Evolutionary conservation across 2,113 vertebrate species (phyloP), one percentile per base, ranked within the genome.

Genomic region (Perca flavescens): DNA sequence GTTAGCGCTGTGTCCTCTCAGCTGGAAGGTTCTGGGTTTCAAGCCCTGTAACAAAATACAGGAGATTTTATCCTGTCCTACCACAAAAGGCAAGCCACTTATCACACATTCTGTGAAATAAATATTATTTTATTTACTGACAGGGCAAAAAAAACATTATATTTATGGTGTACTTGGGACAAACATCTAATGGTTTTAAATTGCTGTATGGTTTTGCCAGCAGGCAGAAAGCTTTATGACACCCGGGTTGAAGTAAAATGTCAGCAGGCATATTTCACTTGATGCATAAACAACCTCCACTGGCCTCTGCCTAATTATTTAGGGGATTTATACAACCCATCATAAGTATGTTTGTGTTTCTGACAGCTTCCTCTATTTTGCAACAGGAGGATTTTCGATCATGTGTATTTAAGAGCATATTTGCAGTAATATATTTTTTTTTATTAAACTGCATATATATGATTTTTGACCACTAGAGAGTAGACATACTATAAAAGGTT

Each of bases 191-290:
- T 79, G 68, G 82, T 72, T 73, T 82, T 22, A 77, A 84, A 85
- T 75, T 57, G 57, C 74, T 82, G 81, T 71, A 65, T 85, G 79
- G 83, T 87, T 92, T 92, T 86, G 88, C 86, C 85, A 86, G 74
- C 61, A 22, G 22, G 28, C 68, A 77, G 74, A 78, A 77, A 67
- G 56, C 72, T 86, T 88, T 81, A 82, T 73, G 76, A 88, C 75
- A 78, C 31, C 63, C 47, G n/a, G 46, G 80, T 73, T 65, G 70
- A 87, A 86, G 74, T 77, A 54, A 84, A 85, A 60, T 80, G 65
- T 88, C 82, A 86, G 77, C 74, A 66, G 58, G 69, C 67, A 86
- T 86, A 91, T 79, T 85, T 88, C 80, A 82, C 58, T 87, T 54
- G 62, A 86, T 81, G 58, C 52, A 86, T 68, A 86, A 89, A 84